These are phyloP conservation scores for Entomyzon cyanotis DNA, from an alignment of 2,113 vertebrate genomes.

Conservation along the genomic window DNA sequence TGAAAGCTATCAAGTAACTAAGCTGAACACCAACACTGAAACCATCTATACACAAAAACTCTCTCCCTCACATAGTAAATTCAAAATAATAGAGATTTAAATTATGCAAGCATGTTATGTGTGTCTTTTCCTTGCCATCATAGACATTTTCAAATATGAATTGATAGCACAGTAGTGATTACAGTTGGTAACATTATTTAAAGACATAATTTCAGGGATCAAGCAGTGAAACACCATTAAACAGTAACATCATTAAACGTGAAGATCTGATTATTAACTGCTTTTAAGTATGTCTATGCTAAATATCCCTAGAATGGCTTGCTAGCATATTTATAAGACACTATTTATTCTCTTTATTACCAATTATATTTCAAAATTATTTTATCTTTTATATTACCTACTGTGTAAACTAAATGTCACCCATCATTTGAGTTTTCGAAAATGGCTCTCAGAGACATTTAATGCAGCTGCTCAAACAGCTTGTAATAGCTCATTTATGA, in stretches of 20 bases:
- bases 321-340: conserved; percentile 57
- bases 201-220: conserved; percentile 23
- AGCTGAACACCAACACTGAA: background rate
- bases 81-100: background rate
- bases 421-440: conserved; percentile 35
- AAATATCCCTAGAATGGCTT: conserved; percentile 43
- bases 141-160: background rate
- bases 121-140: background rate
- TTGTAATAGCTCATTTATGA: conserved; percentile 46
- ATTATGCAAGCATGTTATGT: background rate
- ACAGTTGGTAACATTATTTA: background rate
- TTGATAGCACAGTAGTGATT: background rate
- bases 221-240: conserved; percentile 24
- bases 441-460: conserved; percentile 38
- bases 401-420: conserved; percentile 63
- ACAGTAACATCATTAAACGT: conserved; percentile 2
- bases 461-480: background rate
- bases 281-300: conserved; percentile 33
- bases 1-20: background rate
- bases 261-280: conserved; percentile 55
- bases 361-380: conserved; percentile 48
- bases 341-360: conserved; percentile 61
- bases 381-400: conserved; percentile 43
- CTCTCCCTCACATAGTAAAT: background rate
- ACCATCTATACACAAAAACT: background rate